phyloP scores from a whole-genome alignment of 2,888 invertebrate species.

The Chrysolina oricalcia region DNA sequence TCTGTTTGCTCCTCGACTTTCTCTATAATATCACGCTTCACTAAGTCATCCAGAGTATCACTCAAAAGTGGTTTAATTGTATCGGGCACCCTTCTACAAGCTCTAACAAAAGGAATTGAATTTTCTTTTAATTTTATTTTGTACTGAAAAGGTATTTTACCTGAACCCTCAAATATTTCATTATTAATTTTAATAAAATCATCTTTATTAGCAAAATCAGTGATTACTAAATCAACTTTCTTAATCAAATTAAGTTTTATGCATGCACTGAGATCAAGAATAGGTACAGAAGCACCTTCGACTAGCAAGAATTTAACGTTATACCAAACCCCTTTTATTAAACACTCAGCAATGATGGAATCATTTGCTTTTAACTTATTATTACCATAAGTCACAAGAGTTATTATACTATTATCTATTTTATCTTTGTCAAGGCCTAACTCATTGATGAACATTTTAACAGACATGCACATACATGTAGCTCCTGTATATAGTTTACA shows the following conservation, averaged over 20 bases:
- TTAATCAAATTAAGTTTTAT: slow-evolving; percentile 41
- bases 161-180: too few species aligned
- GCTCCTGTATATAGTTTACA: slow-evolving; percentile 48
- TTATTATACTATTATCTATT: slow-evolving; percentile 16
- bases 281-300: slow-evolving; percentile 28
- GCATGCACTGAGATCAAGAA: slow-evolving; percentile 43
- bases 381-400: slow-evolving; percentile 43
- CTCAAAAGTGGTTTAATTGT: slow-evolving; percentile 42
- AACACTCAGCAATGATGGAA: slow-evolving; percentile 35
- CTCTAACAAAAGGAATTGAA: too few species aligned
- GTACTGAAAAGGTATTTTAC: slow-evolving; percentile 40
- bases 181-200: slow-evolving; percentile 25
- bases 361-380: slow-evolving; percentile 43
- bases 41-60: slow-evolving; percentile 36
- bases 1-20: too few species aligned
- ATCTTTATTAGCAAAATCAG: slow-evolving; percentile 36
- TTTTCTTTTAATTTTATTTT: slow-evolving; percentile 43
- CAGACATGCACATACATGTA: slow-evolving; percentile 43
- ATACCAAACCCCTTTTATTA: slow-evolving; percentile 34
- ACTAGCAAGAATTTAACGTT: slow-evolving; percentile 44
- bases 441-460: slow-evolving; percentile 33
- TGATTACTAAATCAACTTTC: slow-evolving; percentile 35
- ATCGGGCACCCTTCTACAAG: slow-evolving; percentile 42
- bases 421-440: slow-evolving; percentile 27
- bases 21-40: too few species aligned